These are phyloP conservation scores for Hydrocynus forskahlii DNA, from an alignment of 2,797 vertebrate genomes.

Conservation along the genomic window DNA sequence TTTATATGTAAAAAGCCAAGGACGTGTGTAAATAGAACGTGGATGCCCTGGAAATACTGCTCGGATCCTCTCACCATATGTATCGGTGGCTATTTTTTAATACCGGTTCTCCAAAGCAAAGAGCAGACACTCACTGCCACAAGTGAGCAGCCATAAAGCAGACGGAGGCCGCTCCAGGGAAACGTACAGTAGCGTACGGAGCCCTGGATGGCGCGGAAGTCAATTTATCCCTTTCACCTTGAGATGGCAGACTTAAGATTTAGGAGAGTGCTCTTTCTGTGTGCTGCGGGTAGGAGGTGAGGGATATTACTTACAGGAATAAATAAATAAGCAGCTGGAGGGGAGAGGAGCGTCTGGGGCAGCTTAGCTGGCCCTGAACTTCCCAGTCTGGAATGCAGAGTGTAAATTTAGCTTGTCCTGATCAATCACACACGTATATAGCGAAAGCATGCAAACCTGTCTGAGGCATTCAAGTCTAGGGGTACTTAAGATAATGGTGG, in stretches of 20 bases:
- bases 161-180: conserved; percentile 31
- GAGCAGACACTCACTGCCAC: neutral
- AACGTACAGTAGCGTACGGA: neutral
- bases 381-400: conserved; percentile 22
- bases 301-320: conserved; percentile 36
- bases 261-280: conserved; percentile 24
- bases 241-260: conserved; percentile 48
- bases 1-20: too few species aligned
- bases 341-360: conserved; percentile 4
- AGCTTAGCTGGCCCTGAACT: neutral
- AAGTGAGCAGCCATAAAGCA: conserved; percentile 23
- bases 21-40: too few species aligned
- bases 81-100: neutral
- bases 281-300: conserved; percentile 15
- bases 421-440: conserved; percentile 6
- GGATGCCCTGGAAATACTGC: too few species aligned
- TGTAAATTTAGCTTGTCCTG: conserved; percentile 25
- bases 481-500: neutral
- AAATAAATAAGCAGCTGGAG: conserved; percentile 39
- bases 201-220: conserved; percentile 1
- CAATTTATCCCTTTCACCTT: conserved; percentile 59
- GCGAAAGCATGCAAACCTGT: neutral
- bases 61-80: neutral
- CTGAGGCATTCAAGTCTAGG: neutral
- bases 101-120: neutral